These are phyloP conservation scores for Eulimnadia texana DNA, from an alignment of 1,140 invertebrate genomes.

Conservation along the genomic window DNA sequence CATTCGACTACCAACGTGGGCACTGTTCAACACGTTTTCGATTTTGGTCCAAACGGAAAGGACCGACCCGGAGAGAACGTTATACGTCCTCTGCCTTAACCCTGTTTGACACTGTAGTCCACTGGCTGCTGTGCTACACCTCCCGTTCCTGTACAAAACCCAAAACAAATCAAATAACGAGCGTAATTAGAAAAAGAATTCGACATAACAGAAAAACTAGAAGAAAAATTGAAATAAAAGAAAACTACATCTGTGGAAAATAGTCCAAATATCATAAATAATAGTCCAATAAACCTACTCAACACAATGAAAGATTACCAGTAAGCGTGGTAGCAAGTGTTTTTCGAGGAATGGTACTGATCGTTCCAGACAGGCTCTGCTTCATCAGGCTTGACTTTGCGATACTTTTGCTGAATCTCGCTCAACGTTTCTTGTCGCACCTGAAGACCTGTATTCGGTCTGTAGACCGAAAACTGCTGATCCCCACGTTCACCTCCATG, in stretches of 20 bases:
- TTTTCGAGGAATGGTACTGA: neutral
- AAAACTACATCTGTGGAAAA: too few species aligned
- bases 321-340: neutral
- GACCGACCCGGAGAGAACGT: slow-evolving; percentile 87
- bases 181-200: neutral
- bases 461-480: neutral
- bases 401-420: neutral
- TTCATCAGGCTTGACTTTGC: neutral
- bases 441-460: neutral
- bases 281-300: too few species aligned
- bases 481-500: neutral
- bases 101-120: slow-evolving; percentile 86
- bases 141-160: slow-evolving; percentile 13
- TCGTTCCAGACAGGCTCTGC: neutral
- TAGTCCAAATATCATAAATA: too few species aligned
- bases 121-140: slow-evolving; percentile 7
- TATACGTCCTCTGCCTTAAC: slow-evolving; percentile 72
- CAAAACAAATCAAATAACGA: neutral
- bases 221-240: too few species aligned
- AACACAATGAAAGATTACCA: neutral
- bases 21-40: slow-evolving; percentile 53
- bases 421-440: neutral
- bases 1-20: slow-evolving; percentile 59
- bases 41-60: slow-evolving; percentile 88
- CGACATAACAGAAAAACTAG: too few species aligned